Evolutionary conservation across 2,888 invertebrate species (phyloP), one percentile per base, ranked within the genome.

Genomic region (Stenolophus ochropezus): DNA sequence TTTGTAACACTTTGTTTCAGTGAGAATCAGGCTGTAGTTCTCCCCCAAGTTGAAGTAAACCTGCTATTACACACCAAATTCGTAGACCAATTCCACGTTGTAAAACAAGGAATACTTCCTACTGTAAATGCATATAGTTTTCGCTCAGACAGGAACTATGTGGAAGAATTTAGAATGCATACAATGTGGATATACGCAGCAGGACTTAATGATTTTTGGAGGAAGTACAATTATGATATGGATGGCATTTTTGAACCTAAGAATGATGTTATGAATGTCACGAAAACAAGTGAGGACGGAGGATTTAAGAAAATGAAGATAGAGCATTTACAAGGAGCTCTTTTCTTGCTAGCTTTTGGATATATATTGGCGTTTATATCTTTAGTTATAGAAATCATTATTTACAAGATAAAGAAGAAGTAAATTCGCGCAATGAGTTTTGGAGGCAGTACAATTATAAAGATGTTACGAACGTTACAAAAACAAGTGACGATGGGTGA

Each of bases 31-130:
- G 77, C 8, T 11, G 33, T 8, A 42, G 33, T 42, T 1, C 33
- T 42, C 2, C 11, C 77, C 0, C 27, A 33, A 61, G 77, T 61
- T 42, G 16, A 42, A 16, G 8, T 77, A 6, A 58, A 77, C 33
- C 6, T 11, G 6, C 20, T 42, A n/a, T 4, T 18, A 49, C 6
- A 58, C 42, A 23, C 20, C 20, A 78, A 18, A 16, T n/a, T 16
- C 21, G 23, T 23, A 47, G 16, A 18, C 0, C 21, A 74, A 4
- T 75, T 18, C 47, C 23, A 65, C 14, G 27, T 81, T 23, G 51
- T 21, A n/a, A 58, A 47, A 27, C 61, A 81, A 47, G 61, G 33
- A 61, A 25, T 81, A 25, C 42, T 73, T 1, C 78, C 78, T 23
- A 47, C 8, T 8, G 42, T 65, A 4, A 4, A 21, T 14, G 58